Evolutionary conservation across 1,140 invertebrate species (phyloP).

Genomic region (Aphelenchoides fujianensis): DNA sequence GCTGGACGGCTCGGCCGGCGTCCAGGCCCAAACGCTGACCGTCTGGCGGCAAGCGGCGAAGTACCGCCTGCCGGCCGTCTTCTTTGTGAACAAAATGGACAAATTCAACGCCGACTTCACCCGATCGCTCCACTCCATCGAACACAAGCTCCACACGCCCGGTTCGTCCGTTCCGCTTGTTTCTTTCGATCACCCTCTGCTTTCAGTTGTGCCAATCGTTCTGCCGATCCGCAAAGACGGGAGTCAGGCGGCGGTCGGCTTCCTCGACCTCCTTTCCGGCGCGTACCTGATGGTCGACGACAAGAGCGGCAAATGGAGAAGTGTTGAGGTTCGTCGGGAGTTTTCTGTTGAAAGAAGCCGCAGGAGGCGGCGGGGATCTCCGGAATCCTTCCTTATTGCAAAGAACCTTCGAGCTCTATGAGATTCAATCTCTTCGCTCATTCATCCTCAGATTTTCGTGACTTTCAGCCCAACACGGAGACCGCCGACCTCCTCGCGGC

Average conservation of each 20-base stretch:
- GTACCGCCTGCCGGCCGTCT: conserved; percentile 78
- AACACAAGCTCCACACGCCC: conserved; percentile 70
- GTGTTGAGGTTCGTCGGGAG: conserved; percentile 13
- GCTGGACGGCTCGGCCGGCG: conserved; percentile 80
- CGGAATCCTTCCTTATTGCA: too few relatives aligned
- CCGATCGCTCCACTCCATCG: conserved; percentile 73
- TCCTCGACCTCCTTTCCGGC: conserved; percentile 24
- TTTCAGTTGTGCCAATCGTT: conserved; percentile 60
- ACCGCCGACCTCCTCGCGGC: conserved; percentile 21
- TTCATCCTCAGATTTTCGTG: too few relatives aligned
- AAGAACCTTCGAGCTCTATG: too few relatives aligned
- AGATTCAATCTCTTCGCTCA: neutral
- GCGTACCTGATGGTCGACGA: conserved; percentile 8
- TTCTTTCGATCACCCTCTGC: too few relatives aligned
- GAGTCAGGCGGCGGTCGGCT: conserved; percentile 30
- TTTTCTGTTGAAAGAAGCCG: too few relatives aligned
- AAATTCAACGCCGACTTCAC: conserved; percentile 72
- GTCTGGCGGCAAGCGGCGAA: conserved; percentile 88
- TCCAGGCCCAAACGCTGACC: conserved; percentile 89
- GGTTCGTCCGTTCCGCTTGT: conserved; percentile 36
- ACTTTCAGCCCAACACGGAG: neutral
- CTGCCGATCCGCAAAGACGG: conserved; percentile 68
- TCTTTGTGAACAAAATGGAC: conserved; percentile 97
- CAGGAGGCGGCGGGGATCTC: too few relatives aligned
- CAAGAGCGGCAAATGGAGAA: conserved; percentile 18